Conservation (phyloP, 2,113 vertebrate genomes). For the Geothlypis trichas region DNA sequence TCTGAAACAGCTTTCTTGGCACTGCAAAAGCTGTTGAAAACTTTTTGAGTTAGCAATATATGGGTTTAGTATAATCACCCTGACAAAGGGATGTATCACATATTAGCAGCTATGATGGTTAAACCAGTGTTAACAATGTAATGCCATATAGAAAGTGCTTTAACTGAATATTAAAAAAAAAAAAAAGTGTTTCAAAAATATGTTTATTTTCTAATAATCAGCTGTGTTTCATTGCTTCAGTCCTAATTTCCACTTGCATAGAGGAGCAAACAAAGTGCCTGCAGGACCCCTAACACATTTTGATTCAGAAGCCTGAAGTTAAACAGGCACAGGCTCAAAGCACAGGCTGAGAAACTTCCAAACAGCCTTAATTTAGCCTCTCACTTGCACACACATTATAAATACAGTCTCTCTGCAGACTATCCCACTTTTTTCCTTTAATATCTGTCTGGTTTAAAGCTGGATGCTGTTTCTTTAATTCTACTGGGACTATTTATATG, state of each 20-base stretch:
- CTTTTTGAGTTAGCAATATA: background rate
- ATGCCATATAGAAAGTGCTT: background rate
- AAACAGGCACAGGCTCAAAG: background rate
- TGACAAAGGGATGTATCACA: background rate
- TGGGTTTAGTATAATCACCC: background rate
- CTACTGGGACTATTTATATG: background rate
- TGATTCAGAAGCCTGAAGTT: background rate
- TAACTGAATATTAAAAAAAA: fast-evolving
- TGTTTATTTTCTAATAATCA: background rate
- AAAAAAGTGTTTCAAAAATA: background rate
- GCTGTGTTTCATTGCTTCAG: background rate
- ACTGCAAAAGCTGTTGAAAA: background rate
- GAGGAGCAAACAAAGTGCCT: background rate
- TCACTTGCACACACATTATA: background rate
- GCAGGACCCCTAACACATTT: background rate
- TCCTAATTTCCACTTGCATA: background rate
- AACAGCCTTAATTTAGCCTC: background rate
- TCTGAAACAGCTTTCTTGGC: background rate
- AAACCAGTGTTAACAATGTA: background rate
- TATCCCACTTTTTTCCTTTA: background rate
- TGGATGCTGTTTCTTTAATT: background rate
- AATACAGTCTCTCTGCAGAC: background rate
- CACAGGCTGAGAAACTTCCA: background rate
- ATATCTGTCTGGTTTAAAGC: background rate
- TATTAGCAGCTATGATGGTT: background rate